Base-by-base conservation (phyloP, 1,140 invertebrate genomes). In the Littorina saxatilis region DNA sequence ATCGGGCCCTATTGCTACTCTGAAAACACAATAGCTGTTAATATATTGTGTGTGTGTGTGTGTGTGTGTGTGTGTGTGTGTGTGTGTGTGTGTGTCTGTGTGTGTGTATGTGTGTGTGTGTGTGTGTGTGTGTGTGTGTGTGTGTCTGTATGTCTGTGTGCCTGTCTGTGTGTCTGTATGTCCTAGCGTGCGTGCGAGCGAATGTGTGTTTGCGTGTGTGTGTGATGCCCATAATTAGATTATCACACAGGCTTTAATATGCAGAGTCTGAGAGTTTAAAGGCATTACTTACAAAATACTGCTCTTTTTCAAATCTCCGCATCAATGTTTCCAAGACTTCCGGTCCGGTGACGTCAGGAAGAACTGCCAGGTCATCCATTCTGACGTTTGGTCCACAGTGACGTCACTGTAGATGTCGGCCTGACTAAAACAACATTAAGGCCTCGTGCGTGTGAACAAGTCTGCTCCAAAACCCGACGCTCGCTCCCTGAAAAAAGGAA, bases 291-390 rank as follows among this genome's bases (percentile, higher is more conserved):
- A 73, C 70, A 29, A 32, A 37, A 20, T 73, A 50, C n/a, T 73
- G 39, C 23, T 9, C 23, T 29, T 52, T 20, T 13, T 50, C 27
- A 43, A 73, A 73, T 27, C 70, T 47, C 70, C 50, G 40, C 23
- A 32, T 5, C 70, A 73, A 11, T n/a, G 17, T 23, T 23, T 73
- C n/a, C 43, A 73, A 50, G 23, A 73, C 43, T 3, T 39, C 40
- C n/a, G 70, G 70, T 27, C 70, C 70, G 9, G 70, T 73, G 40
- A 73, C 40, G 4, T 73, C 70, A 73, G 20, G 13, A 3, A 73
- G 40, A 2, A 43, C 70, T 1, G 70, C 70, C 7, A 73, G 23
- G 43, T 73, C 70, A 50, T 73, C 40, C 70, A 73, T 73, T n/a
- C n/a, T n/a, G n/a, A n/a, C n/a, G n/a, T n/a, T n/a, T n/a, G n/a